Evolutionary conservation across 2,113 vertebrate genomes (phyloP).

Genomic region (Hippoglossus stenolepis): DNA sequence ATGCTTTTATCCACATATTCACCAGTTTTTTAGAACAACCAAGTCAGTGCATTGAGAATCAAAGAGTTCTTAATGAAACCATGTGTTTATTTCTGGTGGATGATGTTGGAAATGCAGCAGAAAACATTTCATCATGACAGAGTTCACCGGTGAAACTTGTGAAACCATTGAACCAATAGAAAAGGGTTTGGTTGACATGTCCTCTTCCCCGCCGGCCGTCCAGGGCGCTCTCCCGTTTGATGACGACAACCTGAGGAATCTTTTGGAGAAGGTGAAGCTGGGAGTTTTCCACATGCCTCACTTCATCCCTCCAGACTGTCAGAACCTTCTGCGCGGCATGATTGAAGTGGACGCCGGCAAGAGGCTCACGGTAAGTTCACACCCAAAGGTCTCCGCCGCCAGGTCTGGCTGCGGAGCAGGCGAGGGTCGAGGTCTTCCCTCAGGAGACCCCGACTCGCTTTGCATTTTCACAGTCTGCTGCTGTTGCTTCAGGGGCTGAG

Average conservation of each 20-base stretch:
- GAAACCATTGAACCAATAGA: too few relatives aligned
- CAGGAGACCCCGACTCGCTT: background rate
- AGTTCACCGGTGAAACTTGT: too few relatives aligned
- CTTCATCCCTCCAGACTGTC: slow-evolving; percentile 98
- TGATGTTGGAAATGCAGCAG: background rate
- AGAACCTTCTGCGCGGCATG: slow-evolving; percentile 97
- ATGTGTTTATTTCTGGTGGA: background rate
- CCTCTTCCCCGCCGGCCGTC: background rate
- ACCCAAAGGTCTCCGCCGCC: too few relatives aligned
- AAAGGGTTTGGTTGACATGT: background rate
- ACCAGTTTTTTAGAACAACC: too few relatives aligned
- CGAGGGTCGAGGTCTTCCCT: background rate
- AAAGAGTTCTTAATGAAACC: background rate
- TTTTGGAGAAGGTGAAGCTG: slow-evolving; percentile 91
- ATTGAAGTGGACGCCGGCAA: slow-evolving; percentile 97
- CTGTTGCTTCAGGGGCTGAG: background rate
- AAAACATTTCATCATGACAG: background rate
- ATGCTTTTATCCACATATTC: too few relatives aligned
- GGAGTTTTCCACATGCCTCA: slow-evolving; percentile 97
- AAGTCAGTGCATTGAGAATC: too few relatives aligned
- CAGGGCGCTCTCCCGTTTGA: slow-evolving; percentile 92
- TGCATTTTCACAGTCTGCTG: slow-evolving; percentile 1
- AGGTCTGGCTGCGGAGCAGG: too few relatives aligned
- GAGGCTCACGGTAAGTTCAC: slow-evolving; percentile 84
- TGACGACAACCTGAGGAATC: slow-evolving; percentile 93